Percentiles rank a stretch among this genome's conserved stretches.
These are phyloP conservation scores for Ancistrus triradiatus DNA, from an alignment of 2,113 vertebrate genomes.

Conservation along the genomic window DNA sequence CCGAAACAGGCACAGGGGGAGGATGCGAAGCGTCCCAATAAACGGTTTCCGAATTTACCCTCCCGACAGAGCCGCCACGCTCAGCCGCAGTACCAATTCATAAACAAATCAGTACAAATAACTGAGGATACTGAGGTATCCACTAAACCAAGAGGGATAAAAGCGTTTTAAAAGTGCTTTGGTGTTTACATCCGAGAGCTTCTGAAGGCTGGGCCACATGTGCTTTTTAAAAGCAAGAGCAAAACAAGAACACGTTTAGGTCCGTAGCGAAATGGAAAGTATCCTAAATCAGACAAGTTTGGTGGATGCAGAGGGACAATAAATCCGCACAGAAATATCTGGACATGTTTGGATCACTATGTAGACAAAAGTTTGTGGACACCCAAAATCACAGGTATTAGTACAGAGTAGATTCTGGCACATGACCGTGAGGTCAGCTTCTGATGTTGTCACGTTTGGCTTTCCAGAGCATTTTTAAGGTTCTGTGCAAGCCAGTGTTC, in stretches of 20 bases:
- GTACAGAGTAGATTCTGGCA: no score
- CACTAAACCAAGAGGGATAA: constrained; percentile 21
- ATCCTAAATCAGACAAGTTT: no score
- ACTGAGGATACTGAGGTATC: constrained; percentile 42
- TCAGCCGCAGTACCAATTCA: constrained; percentile 44
- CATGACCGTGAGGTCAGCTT: no score
- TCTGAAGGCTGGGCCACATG: neutral
- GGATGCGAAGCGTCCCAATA: constrained; percentile 4
- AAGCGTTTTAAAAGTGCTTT: neutral
- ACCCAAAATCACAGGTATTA: no score
- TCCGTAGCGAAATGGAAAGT: no score
- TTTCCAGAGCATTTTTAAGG: no score
- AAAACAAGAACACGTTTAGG: neutral
- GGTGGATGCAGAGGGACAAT: no score
- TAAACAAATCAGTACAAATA: constrained; percentile 63
- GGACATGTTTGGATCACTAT: no score
- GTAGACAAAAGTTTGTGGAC: no score
- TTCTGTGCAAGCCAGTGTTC: no score
- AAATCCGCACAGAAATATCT: no score
- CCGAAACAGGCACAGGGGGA: neutral
- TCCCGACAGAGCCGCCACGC: constrained; percentile 28
- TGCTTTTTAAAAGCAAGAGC: neutral
- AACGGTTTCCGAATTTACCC: constrained; percentile 37
- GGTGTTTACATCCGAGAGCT: neutral
- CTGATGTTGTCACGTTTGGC: no score